phyloP scores from a whole-genome alignment of 2,113 vertebrate genomes.

The Sclerurus mexicanus region DNA sequence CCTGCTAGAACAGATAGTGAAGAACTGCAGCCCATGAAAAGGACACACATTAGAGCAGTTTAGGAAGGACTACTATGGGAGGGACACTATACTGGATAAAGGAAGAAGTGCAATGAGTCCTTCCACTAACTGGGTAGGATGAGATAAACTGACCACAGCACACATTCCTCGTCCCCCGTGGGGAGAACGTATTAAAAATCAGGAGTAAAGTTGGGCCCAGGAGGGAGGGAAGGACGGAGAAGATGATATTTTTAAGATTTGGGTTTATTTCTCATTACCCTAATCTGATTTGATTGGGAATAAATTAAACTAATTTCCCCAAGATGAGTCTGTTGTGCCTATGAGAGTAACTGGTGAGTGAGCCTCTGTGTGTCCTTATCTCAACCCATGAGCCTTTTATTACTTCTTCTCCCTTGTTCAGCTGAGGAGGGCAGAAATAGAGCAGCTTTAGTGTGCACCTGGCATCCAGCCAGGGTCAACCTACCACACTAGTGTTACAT shows the following conservation, averaged over 20 bases:
- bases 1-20: not conserved
- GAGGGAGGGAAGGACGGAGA: not conserved
- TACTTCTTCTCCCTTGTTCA: not conserved
- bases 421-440: not conserved
- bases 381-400: fast-evolving
- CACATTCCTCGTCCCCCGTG: fast-evolving
- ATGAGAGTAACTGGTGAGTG: not conserved
- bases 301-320: not conserved
- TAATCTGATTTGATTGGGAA: not conserved
- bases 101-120: not conserved
- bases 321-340: fast-evolving
- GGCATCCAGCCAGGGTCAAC: not conserved
- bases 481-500: not conserved
- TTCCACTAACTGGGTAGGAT: fast-evolving
- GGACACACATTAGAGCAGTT: not conserved
- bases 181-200: not conserved
- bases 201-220: fast-evolving
- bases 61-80: not conserved
- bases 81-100: fast-evolving
- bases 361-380: not conserved
- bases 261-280: not conserved
- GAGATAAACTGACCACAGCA: fast-evolving
- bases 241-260: not conserved
- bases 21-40: not conserved
- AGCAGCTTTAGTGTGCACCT: not conserved